Base-by-base conservation (phyloP, 2,113 vertebrate species). In the Lethenteron reissneri region DNA sequence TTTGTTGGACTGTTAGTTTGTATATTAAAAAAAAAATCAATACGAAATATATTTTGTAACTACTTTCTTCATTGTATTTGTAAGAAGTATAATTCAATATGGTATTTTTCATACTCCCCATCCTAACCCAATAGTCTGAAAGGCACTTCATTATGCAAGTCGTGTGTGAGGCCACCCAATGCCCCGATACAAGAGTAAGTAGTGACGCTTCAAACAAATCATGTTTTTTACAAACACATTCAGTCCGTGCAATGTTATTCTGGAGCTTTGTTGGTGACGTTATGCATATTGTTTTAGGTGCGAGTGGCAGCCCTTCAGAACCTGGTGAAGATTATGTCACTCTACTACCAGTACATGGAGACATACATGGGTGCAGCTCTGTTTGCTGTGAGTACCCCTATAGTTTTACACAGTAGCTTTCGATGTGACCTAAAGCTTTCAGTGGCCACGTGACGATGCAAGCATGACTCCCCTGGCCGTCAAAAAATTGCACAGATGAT, bases 141-240 rank as follows among this genome's bases (percentile, higher is more conserved):
- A 83, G 94, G 79, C 94, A 97, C 83, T 95, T 95, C 87, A 97
- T 97, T 81, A 97, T 97, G 94, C 94, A 97, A 82, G 94, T 97
- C 72, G 94, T 97, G 57, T 97, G 94, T 80, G 94, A 97, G 82
- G 94, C 94, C 11, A 97, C 94, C 0, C 94, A 97, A 80, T 97
- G 92, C 81, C 90, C 88, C 0, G 94, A 97, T 77, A 97, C 85
- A 19, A 86, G 94, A 82, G 94, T 97, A 80, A 88, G 90, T 83
- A 3, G 5, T 41, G 5, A 7, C 41, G 3, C 41, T 41, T 19
- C 60, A 15, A 4, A 11, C 9, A 70, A 57, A 21, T 21, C 58
- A 71, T 7, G n/a, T 3, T 68, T 74, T 59, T 71, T 2, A 71
- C 11, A 25, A 1, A 70, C 57, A 41, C 71, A 4, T 58, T 62